Conservation (phyloP, 1,140 invertebrate genomes). For the Teleogryllus occipitalis region DNA sequence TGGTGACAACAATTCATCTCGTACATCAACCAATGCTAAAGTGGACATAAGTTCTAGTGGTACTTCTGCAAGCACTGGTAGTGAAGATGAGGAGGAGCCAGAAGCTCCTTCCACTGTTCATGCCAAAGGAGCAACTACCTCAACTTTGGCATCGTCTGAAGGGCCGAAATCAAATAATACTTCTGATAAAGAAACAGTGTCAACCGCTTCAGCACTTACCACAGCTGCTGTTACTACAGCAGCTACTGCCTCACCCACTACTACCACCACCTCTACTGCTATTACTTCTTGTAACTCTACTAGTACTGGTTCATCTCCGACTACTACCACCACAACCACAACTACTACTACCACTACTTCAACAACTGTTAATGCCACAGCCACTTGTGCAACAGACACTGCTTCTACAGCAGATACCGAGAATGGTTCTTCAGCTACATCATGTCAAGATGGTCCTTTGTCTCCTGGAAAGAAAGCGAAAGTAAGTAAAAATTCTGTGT, state of each 20-base stretch:
- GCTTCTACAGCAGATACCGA: conserved; percentile 6
- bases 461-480: no score
- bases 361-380: not conserved
- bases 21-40: not conserved
- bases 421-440: not conserved
- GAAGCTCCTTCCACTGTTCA: not conserved
- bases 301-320: not conserved
- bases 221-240: not conserved
- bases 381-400: not conserved
- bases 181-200: no score
- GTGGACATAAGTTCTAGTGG: not conserved
- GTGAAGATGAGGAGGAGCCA: not conserved
- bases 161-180: no score
- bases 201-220: no score
- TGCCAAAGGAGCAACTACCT: no score
- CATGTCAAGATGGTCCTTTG: no score
- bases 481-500: no score
- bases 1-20: not conserved
- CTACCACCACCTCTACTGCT: not conserved
- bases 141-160: no score
- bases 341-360: not conserved
- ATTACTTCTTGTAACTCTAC: not conserved
- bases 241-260: no score
- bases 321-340: no score
- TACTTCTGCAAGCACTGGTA: not conserved